phyloP scores from a whole-genome alignment of 30 jellyfish, hydroid and myxozoan species.

The Turritopsis dohrnii region DNA sequence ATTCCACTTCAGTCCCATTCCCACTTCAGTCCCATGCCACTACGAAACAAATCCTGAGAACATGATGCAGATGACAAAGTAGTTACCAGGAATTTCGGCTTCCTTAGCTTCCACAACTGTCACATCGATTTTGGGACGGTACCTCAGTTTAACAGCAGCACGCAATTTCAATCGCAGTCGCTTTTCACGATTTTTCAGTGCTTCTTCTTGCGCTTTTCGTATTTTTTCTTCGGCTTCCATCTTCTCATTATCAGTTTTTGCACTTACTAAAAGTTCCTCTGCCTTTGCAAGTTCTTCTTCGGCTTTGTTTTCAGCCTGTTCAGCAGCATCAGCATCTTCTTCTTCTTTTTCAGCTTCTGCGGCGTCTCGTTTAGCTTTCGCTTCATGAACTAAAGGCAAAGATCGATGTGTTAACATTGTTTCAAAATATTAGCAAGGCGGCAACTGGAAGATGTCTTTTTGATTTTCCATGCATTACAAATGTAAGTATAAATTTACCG shows the following conservation, averaged over 20 bases:
- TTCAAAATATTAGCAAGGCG: neutral
- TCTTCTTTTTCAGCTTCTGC: constrained; percentile 37
- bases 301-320: constrained; percentile 60
- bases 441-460: neutral
- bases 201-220: constrained; percentile 69
- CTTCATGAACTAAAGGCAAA: constrained; percentile 17
- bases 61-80: no score
- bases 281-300: constrained; percentile 68
- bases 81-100: constrained; percentile 67
- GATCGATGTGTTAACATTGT: neutral
- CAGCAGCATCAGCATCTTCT: constrained; percentile 49
- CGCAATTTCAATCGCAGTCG: constrained; percentile 48
- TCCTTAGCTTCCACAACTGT: constrained; percentile 71
- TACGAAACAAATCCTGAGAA: neutral
- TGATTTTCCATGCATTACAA: no score
- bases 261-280: constrained; percentile 47
- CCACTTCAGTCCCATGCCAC: no score
- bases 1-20: no score
- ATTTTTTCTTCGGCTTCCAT: constrained; percentile 42
- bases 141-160: constrained; percentile 65
- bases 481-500: constrained; percentile 23
- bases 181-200: constrained; percentile 59
- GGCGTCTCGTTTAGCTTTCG: constrained; percentile 22
- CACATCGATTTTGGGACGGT: constrained; percentile 40
- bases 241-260: constrained; percentile 41